Conservation (phyloP, 2,888 invertebrate species). For the Linnaemya tessellans region DNA sequence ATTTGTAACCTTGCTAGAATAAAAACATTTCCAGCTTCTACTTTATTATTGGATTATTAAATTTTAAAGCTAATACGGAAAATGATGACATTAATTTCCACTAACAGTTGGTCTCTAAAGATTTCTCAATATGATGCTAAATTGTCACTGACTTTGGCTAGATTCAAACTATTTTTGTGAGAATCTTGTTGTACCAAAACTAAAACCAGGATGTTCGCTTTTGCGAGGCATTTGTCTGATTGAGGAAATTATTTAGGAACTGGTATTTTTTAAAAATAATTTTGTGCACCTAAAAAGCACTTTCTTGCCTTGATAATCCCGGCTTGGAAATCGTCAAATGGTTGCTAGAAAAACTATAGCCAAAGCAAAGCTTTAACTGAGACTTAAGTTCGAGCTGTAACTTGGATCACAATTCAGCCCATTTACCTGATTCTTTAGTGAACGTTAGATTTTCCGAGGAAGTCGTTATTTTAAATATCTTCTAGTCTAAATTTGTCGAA, state of each 20-base stretch:
- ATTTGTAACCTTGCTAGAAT: slow-evolving; percentile 74
- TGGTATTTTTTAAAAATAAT: neutral
- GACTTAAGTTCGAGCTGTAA: slow-evolving; percentile 48
- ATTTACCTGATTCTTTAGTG: neutral
- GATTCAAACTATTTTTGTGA: slow-evolving; percentile 81
- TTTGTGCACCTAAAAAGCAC: slow-evolving; percentile 71
- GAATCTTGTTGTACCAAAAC: slow-evolving; percentile 73
- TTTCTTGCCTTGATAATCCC: slow-evolving; percentile 61
- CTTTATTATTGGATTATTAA: slow-evolving; percentile 11
- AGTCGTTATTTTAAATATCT: neutral
- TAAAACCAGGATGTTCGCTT: slow-evolving; percentile 75
- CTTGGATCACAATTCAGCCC: slow-evolving; percentile 65
- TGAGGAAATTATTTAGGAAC: slow-evolving; percentile 15
- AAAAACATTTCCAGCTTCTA: slow-evolving; percentile 55
- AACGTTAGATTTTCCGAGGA: neutral
- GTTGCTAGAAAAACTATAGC: slow-evolving; percentile 54
- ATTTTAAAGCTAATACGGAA: slow-evolving; percentile 66
- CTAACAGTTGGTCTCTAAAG: neutral
- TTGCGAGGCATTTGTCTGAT: slow-evolving; percentile 76
- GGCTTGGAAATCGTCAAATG: slow-evolving; percentile 69
- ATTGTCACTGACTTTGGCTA: slow-evolving; percentile 79
- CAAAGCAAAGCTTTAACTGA: slow-evolving; percentile 68
- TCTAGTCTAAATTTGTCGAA: neutral
- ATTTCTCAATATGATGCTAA: slow-evolving; percentile 78
- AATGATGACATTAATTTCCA: slow-evolving; percentile 4